phyloP scores from a whole-genome alignment of 2,113 vertebrate genomes.

The Aptenodytes forsteri region DNA sequence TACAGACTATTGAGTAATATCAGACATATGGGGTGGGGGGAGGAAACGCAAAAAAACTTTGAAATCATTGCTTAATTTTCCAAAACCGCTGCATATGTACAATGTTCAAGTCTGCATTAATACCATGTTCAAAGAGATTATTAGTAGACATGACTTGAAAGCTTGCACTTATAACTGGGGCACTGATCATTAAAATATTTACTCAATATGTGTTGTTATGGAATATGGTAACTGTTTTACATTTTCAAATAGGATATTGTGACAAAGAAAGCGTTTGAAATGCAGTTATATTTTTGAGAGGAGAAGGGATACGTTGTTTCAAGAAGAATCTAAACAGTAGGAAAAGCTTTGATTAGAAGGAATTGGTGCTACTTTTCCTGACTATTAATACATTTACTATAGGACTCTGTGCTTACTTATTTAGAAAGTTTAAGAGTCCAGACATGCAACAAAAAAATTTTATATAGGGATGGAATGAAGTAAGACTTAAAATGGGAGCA shows the following conservation, averaged over 20 bases:
- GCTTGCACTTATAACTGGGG: background rate
- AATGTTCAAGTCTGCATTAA: background rate
- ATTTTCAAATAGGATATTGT: background rate
- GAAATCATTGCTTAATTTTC: background rate
- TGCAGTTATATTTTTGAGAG: background rate
- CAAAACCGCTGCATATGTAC: background rate
- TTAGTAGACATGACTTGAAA: background rate
- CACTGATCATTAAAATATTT: background rate
- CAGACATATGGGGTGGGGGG: fast-evolving
- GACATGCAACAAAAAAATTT: background rate
- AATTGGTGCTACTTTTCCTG: background rate
- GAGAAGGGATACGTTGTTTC: background rate
- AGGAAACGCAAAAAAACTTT: background rate
- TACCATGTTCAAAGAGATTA: background rate
- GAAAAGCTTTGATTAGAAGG: background rate
- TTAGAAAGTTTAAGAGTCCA: background rate
- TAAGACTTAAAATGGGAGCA: background rate
- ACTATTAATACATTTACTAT: background rate
- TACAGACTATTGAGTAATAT: background rate
- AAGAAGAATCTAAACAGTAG: background rate
- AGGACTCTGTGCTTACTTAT: background rate
- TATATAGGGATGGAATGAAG: background rate
- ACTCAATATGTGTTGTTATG: background rate
- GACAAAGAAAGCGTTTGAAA: background rate
- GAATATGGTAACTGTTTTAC: background rate